Evolutionary conservation across 2,113 vertebrate genomes (phyloP).

Genomic region (Brevimyrus niger): DNA sequence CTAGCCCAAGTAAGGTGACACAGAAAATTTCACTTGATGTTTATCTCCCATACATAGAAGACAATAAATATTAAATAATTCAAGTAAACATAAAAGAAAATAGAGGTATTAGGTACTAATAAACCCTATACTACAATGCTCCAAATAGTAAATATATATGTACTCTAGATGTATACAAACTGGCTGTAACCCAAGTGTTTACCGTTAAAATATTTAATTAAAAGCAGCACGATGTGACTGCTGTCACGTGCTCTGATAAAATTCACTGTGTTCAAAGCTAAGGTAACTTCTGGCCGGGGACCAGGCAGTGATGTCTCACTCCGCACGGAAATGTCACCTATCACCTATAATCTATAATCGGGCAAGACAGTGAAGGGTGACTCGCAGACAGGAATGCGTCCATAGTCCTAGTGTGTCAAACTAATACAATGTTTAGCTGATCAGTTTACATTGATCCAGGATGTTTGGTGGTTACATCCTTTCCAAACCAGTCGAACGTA

Average conservation of each 20-base stretch:
- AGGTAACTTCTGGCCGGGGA: background rate
- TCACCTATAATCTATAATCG: no score
- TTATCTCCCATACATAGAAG: background rate
- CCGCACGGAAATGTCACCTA: background rate
- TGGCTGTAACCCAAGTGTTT: background rate
- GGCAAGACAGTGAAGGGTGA: background rate
- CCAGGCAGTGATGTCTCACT: background rate
- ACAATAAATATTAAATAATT: background rate
- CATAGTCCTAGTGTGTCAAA: background rate
- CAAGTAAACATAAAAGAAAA: background rate
- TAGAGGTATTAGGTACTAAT: background rate
- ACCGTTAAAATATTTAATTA: background rate
- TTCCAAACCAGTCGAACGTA: background rate
- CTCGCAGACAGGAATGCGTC: background rate
- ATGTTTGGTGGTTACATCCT: background rate
- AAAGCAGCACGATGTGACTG: background rate
- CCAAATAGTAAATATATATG: no score
- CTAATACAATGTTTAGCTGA: background rate
- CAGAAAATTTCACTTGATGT: background rate
- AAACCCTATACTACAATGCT: no score
- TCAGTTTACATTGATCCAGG: background rate
- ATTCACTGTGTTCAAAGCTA: background rate
- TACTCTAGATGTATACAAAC: background rate
- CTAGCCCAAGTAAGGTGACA: background rate
- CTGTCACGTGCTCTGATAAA: background rate